Evolutionary conservation across 2,888 invertebrate species (phyloP).

Genomic region (Sicus ferrugineus): DNA sequence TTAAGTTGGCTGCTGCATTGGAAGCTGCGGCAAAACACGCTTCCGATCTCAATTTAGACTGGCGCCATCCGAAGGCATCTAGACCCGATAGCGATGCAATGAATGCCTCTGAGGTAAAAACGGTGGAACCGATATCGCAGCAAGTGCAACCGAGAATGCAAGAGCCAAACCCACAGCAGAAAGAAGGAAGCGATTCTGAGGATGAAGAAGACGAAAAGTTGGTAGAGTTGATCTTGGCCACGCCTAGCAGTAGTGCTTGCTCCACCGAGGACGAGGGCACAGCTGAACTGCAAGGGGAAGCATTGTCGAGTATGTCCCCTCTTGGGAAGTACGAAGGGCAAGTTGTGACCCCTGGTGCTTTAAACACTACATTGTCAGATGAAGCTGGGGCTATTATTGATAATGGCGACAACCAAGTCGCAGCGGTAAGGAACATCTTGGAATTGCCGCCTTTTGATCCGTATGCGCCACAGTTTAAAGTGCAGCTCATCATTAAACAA

Average conservation of each 20-base stretch:
- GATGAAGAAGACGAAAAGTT: conserved; percentile 8
- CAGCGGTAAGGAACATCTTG: conserved; percentile 51
- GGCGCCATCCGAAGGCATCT: conserved; percentile 34
- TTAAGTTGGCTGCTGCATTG: conserved; percentile 44
- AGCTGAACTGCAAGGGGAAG: conserved; percentile 1
- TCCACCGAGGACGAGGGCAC: conserved; percentile 25
- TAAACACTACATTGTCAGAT: neutral
- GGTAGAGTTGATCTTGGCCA: conserved; percentile 8
- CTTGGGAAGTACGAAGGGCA: neutral
- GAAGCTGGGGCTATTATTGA: conserved; percentile 35
- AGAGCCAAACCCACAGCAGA: neutral
- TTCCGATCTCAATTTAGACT: conserved; percentile 33
- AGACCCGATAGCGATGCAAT: neutral
- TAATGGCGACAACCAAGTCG: conserved; percentile 39
- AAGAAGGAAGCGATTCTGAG: neutral
- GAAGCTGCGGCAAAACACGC: conserved; percentile 45
- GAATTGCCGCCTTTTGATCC: conserved; percentile 58
- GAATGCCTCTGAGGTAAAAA: conserved; percentile 17
- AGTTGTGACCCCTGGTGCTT: neutral
- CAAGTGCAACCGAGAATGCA: conserved; percentile 9
- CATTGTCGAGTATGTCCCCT: neutral
- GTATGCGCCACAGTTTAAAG: conserved; percentile 52
- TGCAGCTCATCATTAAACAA: conserved; percentile 56
- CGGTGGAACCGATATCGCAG: conserved; percentile 28
- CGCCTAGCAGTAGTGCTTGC: conserved; percentile 6